Base-by-base conservation (phyloP, 2,797 vertebrate species). In the Poecilia gillii region DNA sequence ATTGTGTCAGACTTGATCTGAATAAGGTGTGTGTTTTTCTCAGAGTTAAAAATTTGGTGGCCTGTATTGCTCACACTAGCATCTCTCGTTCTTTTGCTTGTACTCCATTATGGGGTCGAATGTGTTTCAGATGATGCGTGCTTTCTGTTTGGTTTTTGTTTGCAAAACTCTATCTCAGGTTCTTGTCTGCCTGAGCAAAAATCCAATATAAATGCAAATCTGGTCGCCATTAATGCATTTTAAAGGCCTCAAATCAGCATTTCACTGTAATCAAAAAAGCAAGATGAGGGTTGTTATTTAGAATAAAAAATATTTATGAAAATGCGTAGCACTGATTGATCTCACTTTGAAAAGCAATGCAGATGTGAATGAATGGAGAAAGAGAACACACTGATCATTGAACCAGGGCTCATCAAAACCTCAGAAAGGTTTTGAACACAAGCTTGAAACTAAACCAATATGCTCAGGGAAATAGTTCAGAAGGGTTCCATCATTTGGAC, bases 131-230 rank as follows among this genome's bases (percentile, higher is more conserved):
- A 91, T 92, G 90, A 94, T 92, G 87, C 87, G 57, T 90, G 89
- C 85, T 93, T 88, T 78, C 87, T 82, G 85, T 89, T 90, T 88
- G 91, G 86, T 94, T 93, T 95, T 94, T 96, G 94, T 96, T 95
- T 81, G 72, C 85, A 36, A 68, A 81, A 90, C 92, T 92, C 85
- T 91, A 90, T 94, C 94, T 93, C 91, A 87, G 91, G 89, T 94
- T 93, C 89, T 92, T 74, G 89, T 88, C 90, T 89, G 88, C 87
- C 88, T 77, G 83, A 89, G 84, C 80, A 80, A 73, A 95, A 95
- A 96, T 94, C 93, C 95, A 96, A 96, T 96, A 96, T 96, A 96
- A 96, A 96, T 96, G 96, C 94, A 95, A 96, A 96, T 96, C 91
- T 90, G 71, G 84, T 82, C 18, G 76, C 94, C 94, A 95, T 96